These are phyloP conservation scores for Caenorhabditis plicata DNA, from an alignment of 2,888 invertebrate species.

Conservation along the genomic window DNA sequence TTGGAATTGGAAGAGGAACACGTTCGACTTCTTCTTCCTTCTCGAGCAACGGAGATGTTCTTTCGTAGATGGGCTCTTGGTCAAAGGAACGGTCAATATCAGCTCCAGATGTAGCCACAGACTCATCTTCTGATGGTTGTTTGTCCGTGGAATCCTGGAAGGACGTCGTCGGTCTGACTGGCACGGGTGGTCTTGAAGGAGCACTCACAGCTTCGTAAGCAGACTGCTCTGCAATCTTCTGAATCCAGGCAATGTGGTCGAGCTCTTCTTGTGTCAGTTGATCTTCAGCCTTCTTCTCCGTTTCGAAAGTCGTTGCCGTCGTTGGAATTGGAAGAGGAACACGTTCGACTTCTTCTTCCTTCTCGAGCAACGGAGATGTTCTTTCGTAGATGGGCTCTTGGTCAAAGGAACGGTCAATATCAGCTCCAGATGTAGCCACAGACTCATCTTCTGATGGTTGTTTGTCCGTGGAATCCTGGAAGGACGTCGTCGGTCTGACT, in stretches of 20 bases:
- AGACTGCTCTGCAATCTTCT: neutral
- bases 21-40: too few species aligned
- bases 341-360: too few species aligned
- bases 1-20: constrained; percentile 1
- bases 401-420: neutral
- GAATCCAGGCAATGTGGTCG: neutral
- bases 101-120: constrained; percentile 5
- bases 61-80: neutral
- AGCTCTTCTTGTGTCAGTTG: neutral
- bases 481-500: too few species aligned
- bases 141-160: too few species aligned
- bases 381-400: neutral
- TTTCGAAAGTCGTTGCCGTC: neutral
- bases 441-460: neutral
- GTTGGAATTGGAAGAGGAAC: too few species aligned
- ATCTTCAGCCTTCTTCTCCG: neutral
- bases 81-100: constrained; percentile 3
- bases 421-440: constrained; percentile 4
- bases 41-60: neutral
- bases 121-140: neutral
- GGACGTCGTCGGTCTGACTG: neutral
- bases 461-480: too few species aligned
- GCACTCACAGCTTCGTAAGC: neutral
- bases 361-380: neutral
- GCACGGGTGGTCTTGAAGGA: neutral